Percentiles rank a stretch among this genome's conserved stretches.
Evolutionary conservation across 1,140 invertebrate genomes (phyloP).

Genomic region (Eubasilissa regina): DNA sequence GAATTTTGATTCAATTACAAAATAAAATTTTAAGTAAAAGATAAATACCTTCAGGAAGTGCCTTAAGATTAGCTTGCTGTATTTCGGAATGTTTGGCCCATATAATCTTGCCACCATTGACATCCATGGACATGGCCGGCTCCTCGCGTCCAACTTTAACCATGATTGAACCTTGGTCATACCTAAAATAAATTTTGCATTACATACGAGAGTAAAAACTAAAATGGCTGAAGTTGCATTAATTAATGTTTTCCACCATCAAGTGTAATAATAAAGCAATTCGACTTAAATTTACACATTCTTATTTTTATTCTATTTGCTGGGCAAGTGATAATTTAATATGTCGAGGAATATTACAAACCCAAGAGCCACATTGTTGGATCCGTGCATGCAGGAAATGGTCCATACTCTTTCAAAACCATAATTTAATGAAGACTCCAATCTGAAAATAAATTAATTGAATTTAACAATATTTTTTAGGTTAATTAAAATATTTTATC

Average conservation of each 20-base stretch:
- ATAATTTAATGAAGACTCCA: slow-evolving; percentile 98
- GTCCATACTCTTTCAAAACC: slow-evolving; percentile 99
- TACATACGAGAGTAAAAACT: no score
- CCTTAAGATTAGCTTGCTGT: slow-evolving; percentile 97
- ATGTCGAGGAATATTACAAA: slow-evolving; percentile 49
- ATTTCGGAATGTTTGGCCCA: slow-evolving; percentile 99
- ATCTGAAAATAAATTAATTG: slow-evolving; percentile 66
- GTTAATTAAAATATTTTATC: no score
- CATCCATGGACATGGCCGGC: slow-evolving; percentile 99
- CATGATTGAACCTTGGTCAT: slow-evolving; percentile 98
- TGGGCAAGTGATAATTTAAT: no score
- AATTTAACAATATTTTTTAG: neutral
- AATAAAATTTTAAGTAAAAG: no score
- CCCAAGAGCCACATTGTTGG: slow-evolving; percentile 97
- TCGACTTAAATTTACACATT: no score
- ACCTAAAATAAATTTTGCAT: slow-evolving; percentile 68
- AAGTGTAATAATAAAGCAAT: no score
- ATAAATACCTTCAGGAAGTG: slow-evolving; percentile 78
- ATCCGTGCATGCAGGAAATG: slow-evolving; percentile 94
- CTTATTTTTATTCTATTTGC: no score
- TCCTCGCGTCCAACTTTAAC: slow-evolving; percentile 98
- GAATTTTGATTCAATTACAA: no score
- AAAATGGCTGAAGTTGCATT: no score
- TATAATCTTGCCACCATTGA: slow-evolving; percentile 97
- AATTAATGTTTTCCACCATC: no score